Evolutionary conservation across 2,888 invertebrate genomes (phyloP), one percentile per base, ranked within the genome.

Genomic region (Scaptomyza reducta): DNA sequence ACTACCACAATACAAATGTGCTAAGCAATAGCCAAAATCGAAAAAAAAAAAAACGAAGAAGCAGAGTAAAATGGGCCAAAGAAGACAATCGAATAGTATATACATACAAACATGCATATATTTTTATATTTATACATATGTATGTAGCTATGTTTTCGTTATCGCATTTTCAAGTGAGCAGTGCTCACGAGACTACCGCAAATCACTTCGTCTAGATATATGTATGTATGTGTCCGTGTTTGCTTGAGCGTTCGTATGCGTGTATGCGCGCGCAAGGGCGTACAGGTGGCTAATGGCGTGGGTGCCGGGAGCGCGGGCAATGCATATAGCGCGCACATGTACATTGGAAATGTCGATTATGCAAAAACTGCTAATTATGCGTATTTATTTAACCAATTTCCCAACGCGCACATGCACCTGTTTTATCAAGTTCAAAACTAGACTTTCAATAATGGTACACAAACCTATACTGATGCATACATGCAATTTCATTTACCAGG

Each of bases 251-350:
- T 45, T 50, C 27, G 45, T 67, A 44, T 65, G 41, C 59, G 46
- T 59, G 62, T 75, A 65, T 77, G 53, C 54, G 63, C 60, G 66
- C 53, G 70, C 84, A 86, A 82, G 84, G 86, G 82, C 82, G 82
- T 83, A 86, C 82, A 83, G 87, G 82, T 83, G 86, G 82, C 84
- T 69, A 59, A 65, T 87, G 74, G 80, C 68, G 66, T 80, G 80
- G 63, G 87, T 68, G 70, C 61, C 51, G 65, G 68, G 58, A 47
- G 67, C 56, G 71, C 62, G 70, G 73, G 73, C 41, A 70, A 67
- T 69, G 74, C 71, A 77, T 75, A 74, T 33, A 76, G 69, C 79
- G 79, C 74, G 82, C 82, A 85, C 72, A 80, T 79, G 80, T 66
- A 74, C 65, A 64, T 41, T 38, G 54, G 57, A 68, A 70, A 75